phyloP scores from a whole-genome alignment of 1,140 invertebrate genomes.

The Pinna nobilis region DNA sequence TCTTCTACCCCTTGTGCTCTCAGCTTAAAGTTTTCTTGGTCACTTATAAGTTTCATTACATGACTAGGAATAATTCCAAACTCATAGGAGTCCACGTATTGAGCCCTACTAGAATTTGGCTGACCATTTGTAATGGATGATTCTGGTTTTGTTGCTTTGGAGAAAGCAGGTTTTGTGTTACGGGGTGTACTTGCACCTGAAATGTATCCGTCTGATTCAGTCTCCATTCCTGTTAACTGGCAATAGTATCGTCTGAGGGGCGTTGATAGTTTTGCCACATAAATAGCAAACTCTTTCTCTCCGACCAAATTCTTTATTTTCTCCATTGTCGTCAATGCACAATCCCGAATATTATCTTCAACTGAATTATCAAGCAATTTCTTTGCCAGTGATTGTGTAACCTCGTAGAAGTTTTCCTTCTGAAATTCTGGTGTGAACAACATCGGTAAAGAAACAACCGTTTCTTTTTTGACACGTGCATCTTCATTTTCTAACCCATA shows the following conservation, averaged over 20 bases:
- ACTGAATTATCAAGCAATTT: constrained; percentile 64
- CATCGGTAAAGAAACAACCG: constrained; percentile 70
- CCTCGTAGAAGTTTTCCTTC: constrained; percentile 66
- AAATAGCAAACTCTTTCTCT: constrained; percentile 64
- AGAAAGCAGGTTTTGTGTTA: constrained; percentile 45
- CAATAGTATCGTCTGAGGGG: constrained; percentile 66
- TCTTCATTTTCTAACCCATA: constrained; percentile 70
- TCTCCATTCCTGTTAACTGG: constrained; percentile 56
- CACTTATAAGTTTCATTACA: constrained; percentile 69
- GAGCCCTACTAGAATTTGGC: constrained; percentile 44
- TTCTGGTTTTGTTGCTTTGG: constrained; percentile 39
- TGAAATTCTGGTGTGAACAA: constrained; percentile 72
- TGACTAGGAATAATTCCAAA: constrained; percentile 74
- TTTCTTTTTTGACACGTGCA: constrained; percentile 67
- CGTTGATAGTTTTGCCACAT: constrained; percentile 66
- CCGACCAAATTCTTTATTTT: constrained; percentile 70
- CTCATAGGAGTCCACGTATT: constrained; percentile 62
- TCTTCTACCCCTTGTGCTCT: constrained; percentile 72
- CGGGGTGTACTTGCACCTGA: constrained; percentile 32
- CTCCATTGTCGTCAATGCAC: constrained; percentile 66
- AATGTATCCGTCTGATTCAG: constrained; percentile 22
- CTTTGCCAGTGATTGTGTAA: constrained; percentile 70
- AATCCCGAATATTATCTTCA: constrained; percentile 67
- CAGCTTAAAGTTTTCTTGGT: constrained; percentile 72
- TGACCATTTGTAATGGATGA: constrained; percentile 28